Evolutionary conservation across 1,140 invertebrate genomes (phyloP).

Genomic region (Neomicropteryx cornuta): DNA sequence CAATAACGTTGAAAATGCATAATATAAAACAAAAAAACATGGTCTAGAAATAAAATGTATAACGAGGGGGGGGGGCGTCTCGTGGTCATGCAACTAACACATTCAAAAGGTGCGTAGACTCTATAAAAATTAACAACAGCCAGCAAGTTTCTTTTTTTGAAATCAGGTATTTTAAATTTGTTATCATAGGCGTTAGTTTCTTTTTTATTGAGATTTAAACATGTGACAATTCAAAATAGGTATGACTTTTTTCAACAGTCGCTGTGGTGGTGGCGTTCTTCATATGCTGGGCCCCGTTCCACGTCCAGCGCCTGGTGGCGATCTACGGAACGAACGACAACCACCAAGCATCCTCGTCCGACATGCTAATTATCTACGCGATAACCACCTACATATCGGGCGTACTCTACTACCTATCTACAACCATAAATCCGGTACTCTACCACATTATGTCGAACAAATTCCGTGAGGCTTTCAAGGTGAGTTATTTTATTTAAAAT

Average conservation of each 20-base stretch:
- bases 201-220: too few relatives aligned
- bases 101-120: too few relatives aligned
- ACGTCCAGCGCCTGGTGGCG: constrained; percentile 72
- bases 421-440: constrained; percentile 71
- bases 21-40: too few relatives aligned
- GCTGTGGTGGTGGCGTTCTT: constrained; percentile 91
- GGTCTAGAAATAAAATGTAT: too few relatives aligned
- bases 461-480: constrained; percentile 75
- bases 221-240: too few relatives aligned
- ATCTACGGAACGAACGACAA: constrained; percentile 47
- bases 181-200: too few relatives aligned
- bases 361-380: constrained; percentile 43
- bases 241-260: constrained; percentile 44
- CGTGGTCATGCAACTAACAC: too few relatives aligned
- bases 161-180: too few relatives aligned
- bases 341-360: constrained; percentile 26
- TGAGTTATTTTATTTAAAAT: constrained; percentile 22
- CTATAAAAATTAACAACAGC: too few relatives aligned
- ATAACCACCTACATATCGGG: constrained; percentile 57
- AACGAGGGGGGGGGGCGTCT: too few relatives aligned
- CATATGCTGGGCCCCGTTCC: constrained; percentile 91
- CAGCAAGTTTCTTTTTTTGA: too few relatives aligned
- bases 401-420: constrained; percentile 61
- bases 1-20: too few relatives aligned
- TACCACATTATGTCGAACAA: constrained; percentile 85